Base-by-base conservation (phyloP, 2,113 vertebrate genomes). In the Microcebus griseorufus region DNA sequence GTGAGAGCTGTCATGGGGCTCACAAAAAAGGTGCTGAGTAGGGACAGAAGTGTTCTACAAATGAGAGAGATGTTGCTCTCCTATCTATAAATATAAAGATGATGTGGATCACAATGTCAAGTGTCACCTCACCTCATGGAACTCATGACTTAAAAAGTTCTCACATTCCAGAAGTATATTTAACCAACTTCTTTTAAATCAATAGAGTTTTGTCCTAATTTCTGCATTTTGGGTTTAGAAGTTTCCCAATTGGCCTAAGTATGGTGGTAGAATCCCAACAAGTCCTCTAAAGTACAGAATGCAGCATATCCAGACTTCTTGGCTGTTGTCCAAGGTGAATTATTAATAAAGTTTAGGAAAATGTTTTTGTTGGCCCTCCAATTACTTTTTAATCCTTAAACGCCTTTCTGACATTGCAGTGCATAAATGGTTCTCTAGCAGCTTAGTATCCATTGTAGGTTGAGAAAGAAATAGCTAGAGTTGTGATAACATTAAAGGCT, bases 271-370 rank as follows among this genome's bases (percentile, higher is more conserved):
- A 80, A 83, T 89, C 16, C 12, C 37, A 70, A 14, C 6, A 62
- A 85, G 27, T 0, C 34, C 25, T 73, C 5, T 78, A 17, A 65
- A 73, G 45, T 51, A 0, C 29, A 90, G 53, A 94, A 67, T 51
- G 17, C 9, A 81, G 2, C 11, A 62, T 32, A 93, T 73, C 3
- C 72, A 37, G 25, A 94, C 22, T 65, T 58, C 34, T 65, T 80
- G 27, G 60, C 51, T 27, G 73, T 39, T 84, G 6, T 80, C 45
- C 42, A 93, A 92, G 27, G 32, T 17, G 62, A 90, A 32, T 82
- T 91, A 91, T 93, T 95, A 76, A 53, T 32, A 67, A 95, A 92
- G 22, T 22, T 95, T 70, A 84, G 22, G 39, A 70, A 92, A 92
- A 91, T 2, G 6, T 79, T 96, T 90, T 75, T 58, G 22, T 79